phyloP scores from a whole-genome alignment of 1,140 invertebrate genomes.

The Diachasma alloeum region DNA sequence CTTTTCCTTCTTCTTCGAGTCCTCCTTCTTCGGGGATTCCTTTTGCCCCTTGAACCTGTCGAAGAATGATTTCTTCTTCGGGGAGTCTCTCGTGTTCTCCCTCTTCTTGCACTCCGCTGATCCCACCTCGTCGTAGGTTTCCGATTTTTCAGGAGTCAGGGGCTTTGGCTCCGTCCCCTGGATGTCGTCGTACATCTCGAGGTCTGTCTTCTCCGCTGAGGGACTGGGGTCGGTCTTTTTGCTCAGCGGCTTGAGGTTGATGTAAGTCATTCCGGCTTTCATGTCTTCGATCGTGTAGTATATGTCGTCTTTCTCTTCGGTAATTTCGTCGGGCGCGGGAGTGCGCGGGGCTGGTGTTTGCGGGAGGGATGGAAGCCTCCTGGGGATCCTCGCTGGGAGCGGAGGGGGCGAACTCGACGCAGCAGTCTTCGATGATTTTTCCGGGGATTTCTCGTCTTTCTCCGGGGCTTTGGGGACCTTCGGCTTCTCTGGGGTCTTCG shows the following conservation, averaged over 20 bases:
- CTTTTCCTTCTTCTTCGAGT: conserved; percentile 30
- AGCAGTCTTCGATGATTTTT: background rate
- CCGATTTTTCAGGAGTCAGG: background rate
- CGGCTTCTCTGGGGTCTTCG: background rate
- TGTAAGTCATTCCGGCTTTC: conserved; percentile 22
- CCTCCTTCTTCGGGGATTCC: conserved; percentile 38
- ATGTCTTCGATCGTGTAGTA: conserved; percentile 59
- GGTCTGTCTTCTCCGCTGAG: background rate
- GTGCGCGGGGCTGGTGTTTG: conserved; percentile 1
- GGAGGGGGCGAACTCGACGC: conserved; percentile 42
- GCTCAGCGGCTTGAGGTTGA: conserved; percentile 40
- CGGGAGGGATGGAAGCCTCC: conserved; percentile 53
- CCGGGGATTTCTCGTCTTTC: background rate
- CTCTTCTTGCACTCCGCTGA: background rate
- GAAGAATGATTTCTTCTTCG: conserved; percentile 45
- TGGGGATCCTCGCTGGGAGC: conserved; percentile 44
- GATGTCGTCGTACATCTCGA: conserved; percentile 17
- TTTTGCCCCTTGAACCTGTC: conserved; percentile 36
- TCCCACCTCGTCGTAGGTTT: background rate
- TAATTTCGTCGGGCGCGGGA: conserved; percentile 28
- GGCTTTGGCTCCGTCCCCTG: background rate
- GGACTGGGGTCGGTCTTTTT: background rate
- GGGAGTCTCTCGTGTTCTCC: conserved; percentile 23
- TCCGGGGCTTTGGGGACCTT: background rate
- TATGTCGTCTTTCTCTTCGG: conserved; percentile 55